phyloP scores from a whole-genome alignment of 2,888 invertebrate species.

The Drosophila falleni region DNA sequence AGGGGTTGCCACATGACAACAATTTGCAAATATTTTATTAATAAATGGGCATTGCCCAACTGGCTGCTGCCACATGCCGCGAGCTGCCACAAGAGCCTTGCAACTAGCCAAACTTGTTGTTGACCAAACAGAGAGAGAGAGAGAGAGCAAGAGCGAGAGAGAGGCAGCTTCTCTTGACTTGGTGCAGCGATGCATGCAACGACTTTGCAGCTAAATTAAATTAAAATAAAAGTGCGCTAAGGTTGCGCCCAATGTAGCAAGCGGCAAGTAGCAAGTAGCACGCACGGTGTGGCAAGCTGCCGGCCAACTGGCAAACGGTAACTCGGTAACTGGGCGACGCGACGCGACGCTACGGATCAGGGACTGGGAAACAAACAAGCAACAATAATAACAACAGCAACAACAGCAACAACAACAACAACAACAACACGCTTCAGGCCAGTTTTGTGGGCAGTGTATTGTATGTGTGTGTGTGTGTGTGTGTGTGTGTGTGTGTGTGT shows the following conservation, averaged over 20 bases:
- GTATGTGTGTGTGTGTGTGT: slow-evolving; percentile 7
- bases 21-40: slow-evolving; percentile 82
- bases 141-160: not conserved
- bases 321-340: slow-evolving; percentile 36
- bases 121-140: not conserved
- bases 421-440: slow-evolving; percentile 47
- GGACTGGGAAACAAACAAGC: slow-evolving; percentile 17
- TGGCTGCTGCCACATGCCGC: slow-evolving; percentile 36
- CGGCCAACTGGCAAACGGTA: slow-evolving; percentile 28
- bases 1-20: slow-evolving; percentile 61
- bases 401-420: slow-evolving; percentile 10
- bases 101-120: slow-evolving; percentile 28
- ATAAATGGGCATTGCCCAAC: slow-evolving; percentile 76
- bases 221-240: slow-evolving; percentile 70
- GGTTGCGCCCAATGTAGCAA: slow-evolving; percentile 55
- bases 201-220: slow-evolving; percentile 70
- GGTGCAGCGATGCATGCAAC: slow-evolving; percentile 62
- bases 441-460: slow-evolving; percentile 66
- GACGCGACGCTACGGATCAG: slow-evolving; percentile 35
- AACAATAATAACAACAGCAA: slow-evolving; percentile 9
- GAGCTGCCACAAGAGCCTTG: slow-evolving; percentile 21
- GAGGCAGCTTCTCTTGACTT: slow-evolving; percentile 12
- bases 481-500: slow-evolving; percentile 22
- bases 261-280: slow-evolving; percentile 21
- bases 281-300: slow-evolving; percentile 22